phyloP scores from a whole-genome alignment of 2,888 invertebrate species.

The Netelia virgata region DNA sequence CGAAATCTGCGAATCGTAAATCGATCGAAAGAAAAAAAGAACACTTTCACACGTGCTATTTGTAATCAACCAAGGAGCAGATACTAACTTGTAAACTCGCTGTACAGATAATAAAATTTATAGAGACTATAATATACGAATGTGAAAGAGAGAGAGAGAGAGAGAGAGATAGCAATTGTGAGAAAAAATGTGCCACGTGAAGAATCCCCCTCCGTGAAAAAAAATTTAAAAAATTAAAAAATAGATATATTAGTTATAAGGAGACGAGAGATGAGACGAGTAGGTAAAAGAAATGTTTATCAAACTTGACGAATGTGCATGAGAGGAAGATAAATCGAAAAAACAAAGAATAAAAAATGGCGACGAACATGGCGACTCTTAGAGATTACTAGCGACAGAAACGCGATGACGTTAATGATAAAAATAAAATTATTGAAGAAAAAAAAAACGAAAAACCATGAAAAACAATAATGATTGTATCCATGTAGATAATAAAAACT shows the following conservation, averaged over 20 bases:
- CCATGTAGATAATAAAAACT: conserved; percentile 72
- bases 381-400: conserved; percentile 53
- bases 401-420: conserved; percentile 46
- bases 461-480: conserved; percentile 68
- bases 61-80: conserved; percentile 5
- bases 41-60: conserved; percentile 22
- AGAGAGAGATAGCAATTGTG: background rate
- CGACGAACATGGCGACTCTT: conserved; percentile 33
- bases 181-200: conserved; percentile 34
- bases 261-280: background rate
- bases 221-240: background rate
- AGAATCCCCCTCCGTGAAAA: conserved; percentile 28
- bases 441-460: conserved; percentile 39
- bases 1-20: background rate
- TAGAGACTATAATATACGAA: conserved; percentile 31
- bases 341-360: background rate
- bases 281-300: conserved; percentile 23
- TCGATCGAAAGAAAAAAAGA: background rate
- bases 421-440: conserved; percentile 27
- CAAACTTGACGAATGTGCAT: background rate
- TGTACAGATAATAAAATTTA: conserved; percentile 69
- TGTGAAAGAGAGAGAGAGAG: conserved; percentile 28
- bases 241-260: conserved; percentile 19
- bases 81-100: conserved; percentile 61
- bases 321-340: conserved; percentile 23